Conservation (phyloP, 2,113 vertebrate species). For the Rhinogobius similis region DNA sequence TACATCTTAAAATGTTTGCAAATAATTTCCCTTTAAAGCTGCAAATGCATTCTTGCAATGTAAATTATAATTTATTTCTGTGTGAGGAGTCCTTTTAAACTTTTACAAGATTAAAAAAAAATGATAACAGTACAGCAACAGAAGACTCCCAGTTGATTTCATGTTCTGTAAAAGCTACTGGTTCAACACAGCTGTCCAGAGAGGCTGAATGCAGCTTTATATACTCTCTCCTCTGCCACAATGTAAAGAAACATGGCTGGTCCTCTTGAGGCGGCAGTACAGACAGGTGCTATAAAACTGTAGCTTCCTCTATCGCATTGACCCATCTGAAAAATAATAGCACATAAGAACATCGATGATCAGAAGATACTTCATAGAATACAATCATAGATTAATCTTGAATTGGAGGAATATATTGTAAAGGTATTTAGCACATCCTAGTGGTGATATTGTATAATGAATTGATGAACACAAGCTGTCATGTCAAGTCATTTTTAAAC, state of each 20-base stretch:
- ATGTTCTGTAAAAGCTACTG: neutral
- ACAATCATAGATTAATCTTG: neutral
- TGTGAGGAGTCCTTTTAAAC: neutral
- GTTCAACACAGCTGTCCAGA: too few relatives aligned
- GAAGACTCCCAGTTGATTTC: neutral
- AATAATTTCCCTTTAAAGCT: conserved; percentile 26
- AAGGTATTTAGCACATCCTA: neutral
- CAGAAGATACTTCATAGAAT: neutral
- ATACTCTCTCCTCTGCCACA: neutral
- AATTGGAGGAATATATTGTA: neutral
- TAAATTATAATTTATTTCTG: neutral
- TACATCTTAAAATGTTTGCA: conserved; percentile 26
- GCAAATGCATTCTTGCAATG: conserved; percentile 25
- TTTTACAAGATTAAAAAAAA: too few relatives aligned
- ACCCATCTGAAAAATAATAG: conserved; percentile 86
- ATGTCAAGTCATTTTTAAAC: too few relatives aligned
- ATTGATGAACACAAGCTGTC: neutral
- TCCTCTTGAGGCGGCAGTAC: conserved; percentile 29
- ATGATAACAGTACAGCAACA: neutral
- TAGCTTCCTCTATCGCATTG: conserved; percentile 92
- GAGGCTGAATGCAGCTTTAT: neutral
- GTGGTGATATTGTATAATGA: neutral
- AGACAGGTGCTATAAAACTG: conserved; percentile 87
- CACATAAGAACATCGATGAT: neutral
- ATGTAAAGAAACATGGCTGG: neutral